Evolutionary conservation across 23 tunicate genomes (phyloP).

Genomic region (Halocynthia roretzi): DNA sequence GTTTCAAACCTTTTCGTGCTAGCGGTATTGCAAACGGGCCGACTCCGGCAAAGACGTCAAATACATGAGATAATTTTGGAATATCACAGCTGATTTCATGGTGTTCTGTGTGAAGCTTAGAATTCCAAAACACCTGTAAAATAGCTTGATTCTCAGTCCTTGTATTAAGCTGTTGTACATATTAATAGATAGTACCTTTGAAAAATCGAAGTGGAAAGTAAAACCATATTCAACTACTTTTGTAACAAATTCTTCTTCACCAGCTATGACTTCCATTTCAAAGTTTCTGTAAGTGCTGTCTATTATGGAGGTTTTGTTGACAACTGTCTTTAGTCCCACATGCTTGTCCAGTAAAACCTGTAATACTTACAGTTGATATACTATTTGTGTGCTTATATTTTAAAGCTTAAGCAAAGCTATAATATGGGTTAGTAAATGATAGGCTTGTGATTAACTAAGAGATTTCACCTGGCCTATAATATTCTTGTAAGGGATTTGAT

Average conservation of each 20-base stretch:
- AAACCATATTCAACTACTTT: slow-evolving; percentile 46
- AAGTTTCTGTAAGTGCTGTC: slow-evolving; percentile 51
- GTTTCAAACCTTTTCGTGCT: slow-evolving; percentile 62
- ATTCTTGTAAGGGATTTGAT: slow-evolving; percentile 53
- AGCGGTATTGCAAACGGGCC: slow-evolving; percentile 90
- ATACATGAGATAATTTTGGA: slow-evolving; percentile 27
- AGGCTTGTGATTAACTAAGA: not conserved
- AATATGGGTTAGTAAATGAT: not conserved
- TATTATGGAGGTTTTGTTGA: slow-evolving; percentile 39
- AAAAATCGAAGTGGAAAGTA: slow-evolving; percentile 62
- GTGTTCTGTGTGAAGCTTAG: slow-evolving; percentile 60
- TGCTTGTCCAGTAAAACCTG: slow-evolving; percentile 73
- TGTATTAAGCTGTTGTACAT: not conserved
- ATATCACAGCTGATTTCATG: slow-evolving; percentile 15
- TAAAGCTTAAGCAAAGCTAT: not conserved
- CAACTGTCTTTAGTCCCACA: slow-evolving; percentile 32
- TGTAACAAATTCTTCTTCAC: slow-evolving; percentile 52
- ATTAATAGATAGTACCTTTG: slow-evolving; percentile 30
- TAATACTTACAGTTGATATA: too few species aligned
- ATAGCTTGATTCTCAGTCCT: not conserved
- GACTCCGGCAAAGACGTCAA: slow-evolving; percentile 82
- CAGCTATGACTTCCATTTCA: slow-evolving; percentile 68
- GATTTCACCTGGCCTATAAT: slow-evolving; percentile 53
- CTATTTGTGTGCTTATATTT: too few species aligned
- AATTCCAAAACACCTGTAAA: slow-evolving; percentile 83